Conservation (phyloP, 2,113 vertebrate genomes). For the Pantherophis guttatus region DNA sequence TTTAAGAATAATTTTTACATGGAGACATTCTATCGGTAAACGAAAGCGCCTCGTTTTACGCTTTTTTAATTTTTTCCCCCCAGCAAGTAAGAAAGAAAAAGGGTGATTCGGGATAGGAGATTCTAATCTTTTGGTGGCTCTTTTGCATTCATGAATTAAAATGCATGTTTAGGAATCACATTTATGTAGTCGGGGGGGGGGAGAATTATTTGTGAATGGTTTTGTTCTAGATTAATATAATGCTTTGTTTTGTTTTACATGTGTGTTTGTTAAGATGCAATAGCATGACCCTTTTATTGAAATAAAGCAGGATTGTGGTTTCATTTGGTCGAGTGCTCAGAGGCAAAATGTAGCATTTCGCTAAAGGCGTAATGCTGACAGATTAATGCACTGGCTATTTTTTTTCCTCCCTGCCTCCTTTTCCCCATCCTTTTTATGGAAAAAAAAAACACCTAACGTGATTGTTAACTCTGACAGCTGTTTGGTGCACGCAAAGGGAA, state of each 20-base stretch:
- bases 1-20: slow-evolving; percentile 37
- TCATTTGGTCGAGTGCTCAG: not conserved
- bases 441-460: slow-evolving; percentile 54
- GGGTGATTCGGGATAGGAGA: not conserved
- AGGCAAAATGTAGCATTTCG: slow-evolving; percentile 27
- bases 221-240: not conserved
- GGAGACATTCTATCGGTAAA: slow-evolving; percentile 53
- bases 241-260: not conserved
- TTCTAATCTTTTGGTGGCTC: not conserved
- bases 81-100: slow-evolving; percentile 13
- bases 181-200: slow-evolving; percentile 5
- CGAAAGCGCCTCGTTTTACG: slow-evolving; percentile 13
- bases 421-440: slow-evolving; percentile 39
- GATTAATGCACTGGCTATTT: slow-evolving; percentile 26
- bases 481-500: slow-evolving; percentile 52
- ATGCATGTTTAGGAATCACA: not conserved
- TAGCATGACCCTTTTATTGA: not conserved
- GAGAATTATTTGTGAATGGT: not conserved
- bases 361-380: slow-evolving; percentile 51
- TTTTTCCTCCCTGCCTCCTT: slow-evolving; percentile 57
- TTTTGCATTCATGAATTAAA: not conserved
- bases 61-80: not conserved
- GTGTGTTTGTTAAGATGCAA: slow-evolving; percentile 39
- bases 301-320: not conserved
- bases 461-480: slow-evolving; percentile 73